Evolutionary conservation across 2,888 invertebrate genomes (phyloP).

Genomic region (Drosophila ustulata): DNA sequence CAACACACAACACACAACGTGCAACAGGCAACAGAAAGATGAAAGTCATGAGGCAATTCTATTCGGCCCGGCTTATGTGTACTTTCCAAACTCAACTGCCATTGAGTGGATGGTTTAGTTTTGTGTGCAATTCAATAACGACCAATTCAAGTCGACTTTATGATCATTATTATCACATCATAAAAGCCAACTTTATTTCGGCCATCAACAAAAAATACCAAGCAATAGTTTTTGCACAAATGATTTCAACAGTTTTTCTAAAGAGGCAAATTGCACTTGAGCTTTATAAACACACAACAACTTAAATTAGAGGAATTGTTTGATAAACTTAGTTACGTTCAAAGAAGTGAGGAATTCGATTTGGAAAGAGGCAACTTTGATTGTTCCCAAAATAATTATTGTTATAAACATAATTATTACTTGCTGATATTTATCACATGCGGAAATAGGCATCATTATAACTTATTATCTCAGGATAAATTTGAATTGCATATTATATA

Average conservation of each 20-base stretch:
- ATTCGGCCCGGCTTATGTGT: conserved; percentile 3
- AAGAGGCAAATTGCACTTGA: background rate
- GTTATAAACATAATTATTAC: too few relatives aligned
- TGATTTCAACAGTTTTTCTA: background rate
- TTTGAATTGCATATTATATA: too few relatives aligned
- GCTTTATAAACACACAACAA: background rate
- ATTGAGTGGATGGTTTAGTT: conserved; percentile 9
- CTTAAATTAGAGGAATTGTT: background rate
- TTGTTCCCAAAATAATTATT: too few relatives aligned
- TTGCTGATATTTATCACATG: too few relatives aligned
- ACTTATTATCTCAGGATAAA: too few relatives aligned
- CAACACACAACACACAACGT: background rate
- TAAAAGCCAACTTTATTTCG: background rate
- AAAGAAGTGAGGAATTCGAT: background rate
- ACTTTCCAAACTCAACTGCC: conserved; percentile 8
- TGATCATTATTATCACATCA: conserved; percentile 5
- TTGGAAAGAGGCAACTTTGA: too few relatives aligned
- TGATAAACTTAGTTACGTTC: too few relatives aligned
- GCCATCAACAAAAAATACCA: background rate
- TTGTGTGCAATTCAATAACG: conserved; percentile 3
- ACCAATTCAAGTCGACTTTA: conserved; percentile 1
- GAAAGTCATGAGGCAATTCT: conserved; percentile 20
- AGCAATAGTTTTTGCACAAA: background rate
- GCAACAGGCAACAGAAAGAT: conserved; percentile 8
- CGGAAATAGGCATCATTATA: too few relatives aligned